Evolutionary conservation across 2,113 vertebrate species (phyloP).

Genomic region (Antigone vipio): DNA sequence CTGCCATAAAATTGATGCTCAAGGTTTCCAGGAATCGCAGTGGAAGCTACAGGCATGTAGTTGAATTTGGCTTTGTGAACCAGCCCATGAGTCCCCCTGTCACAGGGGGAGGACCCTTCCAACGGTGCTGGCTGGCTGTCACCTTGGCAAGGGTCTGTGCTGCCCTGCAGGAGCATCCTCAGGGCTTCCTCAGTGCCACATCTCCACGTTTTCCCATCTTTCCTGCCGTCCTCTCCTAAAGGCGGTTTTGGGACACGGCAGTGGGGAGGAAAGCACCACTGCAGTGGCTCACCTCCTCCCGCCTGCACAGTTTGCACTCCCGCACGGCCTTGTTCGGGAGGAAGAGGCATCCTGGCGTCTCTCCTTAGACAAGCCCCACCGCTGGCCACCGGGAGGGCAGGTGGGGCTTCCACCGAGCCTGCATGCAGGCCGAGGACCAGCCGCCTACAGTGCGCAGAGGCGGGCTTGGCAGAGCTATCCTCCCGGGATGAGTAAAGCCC

Average conservation of each 20-base stretch:
- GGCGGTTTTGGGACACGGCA: neutral
- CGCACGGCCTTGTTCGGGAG: neutral
- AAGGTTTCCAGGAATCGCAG: neutral
- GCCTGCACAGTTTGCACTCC: neutral
- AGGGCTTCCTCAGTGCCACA: neutral
- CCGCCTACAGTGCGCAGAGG: neutral
- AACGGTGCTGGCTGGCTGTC: neutral
- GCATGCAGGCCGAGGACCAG: accelerated
- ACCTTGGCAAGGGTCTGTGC: neutral
- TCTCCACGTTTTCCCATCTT: neutral
- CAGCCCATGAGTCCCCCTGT: neutral
- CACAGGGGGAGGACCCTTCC: neutral
- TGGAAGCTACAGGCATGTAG: neutral
- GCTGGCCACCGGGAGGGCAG: accelerated
- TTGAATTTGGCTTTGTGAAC: neutral
- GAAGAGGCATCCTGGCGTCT: neutral
- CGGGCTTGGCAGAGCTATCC: neutral
- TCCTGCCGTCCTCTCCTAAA: neutral
- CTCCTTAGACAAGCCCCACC: neutral
- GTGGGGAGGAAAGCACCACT: neutral
- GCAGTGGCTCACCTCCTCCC: neutral
- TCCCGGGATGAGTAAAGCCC: neutral
- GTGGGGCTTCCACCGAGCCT: neutral
- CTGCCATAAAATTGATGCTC: accelerated
- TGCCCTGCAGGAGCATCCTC: neutral